Evolutionary conservation across 2,888 invertebrate genomes (phyloP), one percentile per base, ranked within the genome.

Genomic region (Dorcus hopei): DNA sequence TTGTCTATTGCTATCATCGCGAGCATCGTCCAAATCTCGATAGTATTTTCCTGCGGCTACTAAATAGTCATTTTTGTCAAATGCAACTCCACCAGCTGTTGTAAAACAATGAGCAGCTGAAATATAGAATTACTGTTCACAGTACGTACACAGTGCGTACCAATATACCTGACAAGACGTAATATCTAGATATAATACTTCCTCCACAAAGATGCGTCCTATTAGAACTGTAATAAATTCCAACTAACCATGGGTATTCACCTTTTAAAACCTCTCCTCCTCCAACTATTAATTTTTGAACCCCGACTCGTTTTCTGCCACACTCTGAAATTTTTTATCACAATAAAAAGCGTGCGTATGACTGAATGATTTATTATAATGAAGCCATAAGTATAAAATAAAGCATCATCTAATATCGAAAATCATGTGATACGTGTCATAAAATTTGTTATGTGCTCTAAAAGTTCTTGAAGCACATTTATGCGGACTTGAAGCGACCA

Each of bases 11-110:
- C 1, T 54, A 14, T 14, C 14, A 61, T 76, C 75, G 45, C 64
- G 59, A 3, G 54, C 5, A 61, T 75, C 66, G 23, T 66, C 58
- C 49, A 68, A 74, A 4, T 58, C 33, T 33, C 72, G 67, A 63
- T 69, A 75, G 59, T 72, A 74, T 63, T 76, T 77, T 49, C 77
- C 76, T 5, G 72, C 74, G 2, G 65, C 72, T 16, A 76, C 62
- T 45, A 58, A 57, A 33, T 65, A 69, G 7, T 41, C 33, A 41
- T 55, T 14, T 57, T 61, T 47, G 23, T 33, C 8, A 52, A 41
- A 43, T 38, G 48, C 45, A 5, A 58, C 14, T 1, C 68, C 68
- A 7, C 19, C 0, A 9, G 9, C 19, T n/a, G 19, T 45, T 19
- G 45, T 6, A 19, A 45, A 45, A 19, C 74, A 75, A 64, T 75